Base-by-base conservation (phyloP, 2,797 vertebrate genomes). In the Cossypha dichroa region DNA sequence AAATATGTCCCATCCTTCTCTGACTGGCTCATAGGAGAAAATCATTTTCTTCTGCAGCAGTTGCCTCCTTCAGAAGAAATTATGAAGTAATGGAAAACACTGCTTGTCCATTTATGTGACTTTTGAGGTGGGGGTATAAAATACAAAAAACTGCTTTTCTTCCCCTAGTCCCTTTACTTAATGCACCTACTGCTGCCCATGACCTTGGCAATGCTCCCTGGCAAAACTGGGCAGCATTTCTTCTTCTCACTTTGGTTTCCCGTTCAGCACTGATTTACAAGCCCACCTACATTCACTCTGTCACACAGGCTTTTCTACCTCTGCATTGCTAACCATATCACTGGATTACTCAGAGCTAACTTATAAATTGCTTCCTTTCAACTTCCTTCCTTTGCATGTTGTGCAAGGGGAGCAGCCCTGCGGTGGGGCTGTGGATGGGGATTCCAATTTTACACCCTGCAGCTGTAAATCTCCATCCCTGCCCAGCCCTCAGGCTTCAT, bases 311-410 rank as follows among this genome's bases (percentile, higher is more conserved):
- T 90, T 66, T 92, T 69, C 70, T 88, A 91, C 88, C 95, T 97
- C 87, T 93, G 78, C 93, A 49, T 56, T 56, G 82, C 81, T 72
- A 92, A 94, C 83, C 89, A 90, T 96, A 97, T 95, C 83, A 40
- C 79, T 74, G 68, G 34, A 92, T 97, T 96, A 90, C 83, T 97
- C 85, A 95, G 54, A 88, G 85, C 81, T 70, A 95, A 95, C 93
- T 96, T 95, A 96, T 95, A 97, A 96, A 97, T 97, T 96, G 95
- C 96, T 97, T 97, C 97, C 96, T 97, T 94, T 82, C 83, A 67
- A 48, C 95, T 97, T 97, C 97, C 97, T 97, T 97, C 96, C 96
- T 95, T 96, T 70, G 62, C 52, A 2, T 43, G 81, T 97, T 97
- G 91, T 82, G 94, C 90, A 97, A 97, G 90, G 79, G 76, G 89